Evolutionary conservation across 2,888 invertebrate genomes (phyloP), one percentile per base, ranked within the genome.

Genomic region (Gari tellinella): DNA sequence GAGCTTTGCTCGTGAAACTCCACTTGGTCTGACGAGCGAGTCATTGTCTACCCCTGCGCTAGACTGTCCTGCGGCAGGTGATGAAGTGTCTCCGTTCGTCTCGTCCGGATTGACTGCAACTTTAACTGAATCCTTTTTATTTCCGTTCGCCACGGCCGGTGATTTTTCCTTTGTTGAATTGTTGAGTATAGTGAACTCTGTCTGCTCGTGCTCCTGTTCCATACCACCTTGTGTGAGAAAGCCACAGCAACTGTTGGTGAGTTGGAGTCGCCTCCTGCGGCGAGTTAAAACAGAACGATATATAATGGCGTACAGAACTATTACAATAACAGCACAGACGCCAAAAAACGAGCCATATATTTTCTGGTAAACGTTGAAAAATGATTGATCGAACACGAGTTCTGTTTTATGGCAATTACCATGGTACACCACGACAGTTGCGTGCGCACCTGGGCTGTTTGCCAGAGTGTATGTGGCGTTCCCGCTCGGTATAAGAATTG

Each of bases 281-380:
- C 82, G 57, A 1, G 74, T 78, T 1, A 84, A 64, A 10, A 83
- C 80, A 2, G 80, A 82, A 4, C 82, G 78, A 67, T 88, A 87
- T 48, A 92, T 91, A 31, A 90, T 83, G 12, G 86, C 81, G 77
- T 92, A 92, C 19, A 92, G 84, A 15, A 89, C 82, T 26, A 90
- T 86, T 14, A 91, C 91, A 14, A 89, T 83, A 19, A 91, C 72
- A 40, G 90, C 86, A 61, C 89, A 89, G 14, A 90, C 74, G 4
- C 88, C 84, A 68, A 89, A 92, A 56, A 89, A 84, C 8, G 87
- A 80, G 1, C 86, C 86, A 81, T 90, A 89, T 31, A 88, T 81
- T 64, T 86, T 89, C 68, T 88, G 88, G 65, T 83, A 88, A 3
- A 85, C 78, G 19, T 70, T 67, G 72, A 87, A 86, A 23, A 72